These are phyloP conservation scores for Tridacna crocea DNA, from an alignment of 2,888 invertebrate species.

Conservation along the genomic window DNA sequence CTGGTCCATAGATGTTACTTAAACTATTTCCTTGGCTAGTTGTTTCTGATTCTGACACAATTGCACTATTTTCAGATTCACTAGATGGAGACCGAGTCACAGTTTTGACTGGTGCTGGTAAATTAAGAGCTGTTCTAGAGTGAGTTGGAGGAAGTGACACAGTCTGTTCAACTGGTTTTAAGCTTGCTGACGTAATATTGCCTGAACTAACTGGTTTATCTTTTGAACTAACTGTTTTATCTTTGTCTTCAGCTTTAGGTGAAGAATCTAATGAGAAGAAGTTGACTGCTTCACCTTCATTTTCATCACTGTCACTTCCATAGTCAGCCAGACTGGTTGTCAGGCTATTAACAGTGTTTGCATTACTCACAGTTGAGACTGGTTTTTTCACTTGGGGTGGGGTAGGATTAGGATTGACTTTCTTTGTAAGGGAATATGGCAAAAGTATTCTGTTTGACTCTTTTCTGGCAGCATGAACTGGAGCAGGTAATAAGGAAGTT, in stretches of 20 bases:
- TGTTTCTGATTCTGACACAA: slow-evolving; percentile 10
- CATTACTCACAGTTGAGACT: neutral
- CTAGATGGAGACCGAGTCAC: neutral
- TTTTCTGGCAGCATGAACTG: slow-evolving; percentile 74
- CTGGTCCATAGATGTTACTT: slow-evolving; percentile 3
- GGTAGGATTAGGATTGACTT: slow-evolving; percentile 38
- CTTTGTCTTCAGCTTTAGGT: neutral
- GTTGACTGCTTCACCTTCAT: slow-evolving; percentile 56
- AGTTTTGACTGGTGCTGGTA: slow-evolving; percentile 46
- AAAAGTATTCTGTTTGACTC: slow-evolving; percentile 75
- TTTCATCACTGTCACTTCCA: slow-evolving; percentile 75
- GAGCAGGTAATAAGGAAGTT: slow-evolving; percentile 75
- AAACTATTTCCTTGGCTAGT: neutral
- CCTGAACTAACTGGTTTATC: neutral
- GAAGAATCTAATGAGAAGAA: slow-evolving; percentile 67
- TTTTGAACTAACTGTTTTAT: neutral
- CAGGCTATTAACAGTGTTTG: slow-evolving; percentile 18
- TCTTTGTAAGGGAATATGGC: slow-evolving; percentile 69
- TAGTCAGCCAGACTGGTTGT: slow-evolving; percentile 57
- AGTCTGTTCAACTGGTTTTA: slow-evolving; percentile 40
- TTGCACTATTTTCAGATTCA: slow-evolving; percentile 7
- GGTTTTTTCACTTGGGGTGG: neutral
- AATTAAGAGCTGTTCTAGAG: slow-evolving; percentile 45
- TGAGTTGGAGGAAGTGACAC: slow-evolving; percentile 48
- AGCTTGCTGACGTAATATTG: neutral